These are phyloP conservation scores for Phrixothrix hirtus DNA, from an alignment of 2,888 invertebrate genomes.

Conservation along the genomic window DNA sequence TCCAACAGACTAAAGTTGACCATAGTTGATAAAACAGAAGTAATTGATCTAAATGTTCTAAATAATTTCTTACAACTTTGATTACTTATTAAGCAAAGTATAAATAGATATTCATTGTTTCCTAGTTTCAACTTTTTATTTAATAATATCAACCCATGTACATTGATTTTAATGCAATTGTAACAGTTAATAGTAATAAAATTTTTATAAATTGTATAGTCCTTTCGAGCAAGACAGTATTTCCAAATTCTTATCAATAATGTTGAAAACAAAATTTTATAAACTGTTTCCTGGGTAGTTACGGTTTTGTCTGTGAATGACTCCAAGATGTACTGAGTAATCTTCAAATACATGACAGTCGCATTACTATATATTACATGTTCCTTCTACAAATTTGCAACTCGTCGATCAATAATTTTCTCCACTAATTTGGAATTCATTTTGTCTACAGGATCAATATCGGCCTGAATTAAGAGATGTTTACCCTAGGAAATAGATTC, in stretches of 20 bases:
- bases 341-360: not conserved
- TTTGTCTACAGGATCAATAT: slow-evolving; percentile 1
- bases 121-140: not conserved
- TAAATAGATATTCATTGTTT: not conserved
- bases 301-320: too few species aligned
- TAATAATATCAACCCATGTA: too few species aligned
- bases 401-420: not conserved
- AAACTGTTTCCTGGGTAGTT: too few species aligned
- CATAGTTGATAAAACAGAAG: too few species aligned
- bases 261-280: too few species aligned
- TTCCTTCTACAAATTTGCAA: not conserved
- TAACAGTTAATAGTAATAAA: not conserved
- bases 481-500: not conserved
- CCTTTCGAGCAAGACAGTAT: too few species aligned
- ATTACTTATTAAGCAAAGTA: not conserved
- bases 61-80: too few species aligned
- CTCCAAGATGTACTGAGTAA: not conserved
- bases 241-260: too few species aligned
- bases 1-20: not conserved
- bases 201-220: not conserved
- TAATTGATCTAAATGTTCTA: not conserved
- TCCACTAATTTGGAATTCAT: not conserved
- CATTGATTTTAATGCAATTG: too few species aligned
- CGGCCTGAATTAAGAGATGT: not conserved
- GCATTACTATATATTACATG: not conserved